phyloP scores from a whole-genome alignment of 2,888 invertebrate genomes.

The Pseudanteris insignis region DNA sequence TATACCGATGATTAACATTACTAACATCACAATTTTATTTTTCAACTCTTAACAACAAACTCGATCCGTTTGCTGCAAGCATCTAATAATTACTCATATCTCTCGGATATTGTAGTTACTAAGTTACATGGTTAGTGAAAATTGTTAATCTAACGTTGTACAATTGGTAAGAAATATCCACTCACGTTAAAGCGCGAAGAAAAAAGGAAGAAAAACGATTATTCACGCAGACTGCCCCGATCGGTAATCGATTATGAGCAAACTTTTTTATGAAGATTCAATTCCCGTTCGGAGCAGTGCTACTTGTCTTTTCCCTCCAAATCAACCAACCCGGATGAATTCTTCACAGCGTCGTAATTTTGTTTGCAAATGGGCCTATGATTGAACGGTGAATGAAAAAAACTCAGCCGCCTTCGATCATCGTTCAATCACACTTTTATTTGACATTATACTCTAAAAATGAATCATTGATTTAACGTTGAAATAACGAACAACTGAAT shows the following conservation, averaged over 20 bases:
- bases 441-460: conserved; percentile 20
- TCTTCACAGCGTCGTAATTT: background rate
- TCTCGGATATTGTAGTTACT: conserved; percentile 25
- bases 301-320: too few species aligned
- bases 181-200: conserved; percentile 6
- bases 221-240: conserved; percentile 2
- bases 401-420: background rate
- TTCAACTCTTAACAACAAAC: conserved; percentile 31
- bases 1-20: conserved; percentile 42
- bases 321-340: too few species aligned
- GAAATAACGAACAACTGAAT: too few species aligned
- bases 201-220: background rate
- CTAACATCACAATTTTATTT: conserved; percentile 42
- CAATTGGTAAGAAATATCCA: conserved; percentile 21
- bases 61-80: conserved; percentile 22
- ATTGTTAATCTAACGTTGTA: conserved; percentile 20
- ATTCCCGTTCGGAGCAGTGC: conserved; percentile 2
- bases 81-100: conserved; percentile 25
- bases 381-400: conserved; percentile 1
- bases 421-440: conserved; percentile 9
- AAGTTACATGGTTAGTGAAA: conserved; percentile 20
- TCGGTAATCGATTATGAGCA: conserved; percentile 16
- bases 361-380: background rate
- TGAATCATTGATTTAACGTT: too few species aligned
- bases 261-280: conserved; percentile 10